Evolutionary conservation across 2,113 vertebrate species (phyloP), one percentile per base, ranked within the genome.

Genomic region (Mungos mungo): DNA sequence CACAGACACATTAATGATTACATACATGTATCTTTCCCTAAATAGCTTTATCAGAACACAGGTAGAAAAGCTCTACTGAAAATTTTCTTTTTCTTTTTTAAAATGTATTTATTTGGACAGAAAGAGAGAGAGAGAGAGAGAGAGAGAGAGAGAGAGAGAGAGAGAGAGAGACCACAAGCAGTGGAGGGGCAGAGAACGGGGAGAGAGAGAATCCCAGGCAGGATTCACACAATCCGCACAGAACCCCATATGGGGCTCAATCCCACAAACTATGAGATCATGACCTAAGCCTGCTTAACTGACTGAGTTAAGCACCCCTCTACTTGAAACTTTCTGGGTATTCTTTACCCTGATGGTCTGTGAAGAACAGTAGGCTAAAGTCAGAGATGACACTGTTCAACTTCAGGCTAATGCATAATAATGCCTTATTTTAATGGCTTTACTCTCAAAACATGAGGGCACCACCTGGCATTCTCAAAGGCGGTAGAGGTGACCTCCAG

Each of bases 401-500:
- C 82, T 87, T 93, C 50, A 84, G 65, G 29, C 19, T 96, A 96
- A 93, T 69, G 35, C 92, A 41, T 79, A 91, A 82, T 65, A 91
- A 88, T 25, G 81, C 7, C 45, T 83, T 45, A 72, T 33, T 86
- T 41, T 96, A 93, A 90, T 63, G 54, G 65, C 54, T 76, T 88
- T 97, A 66, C n/a, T 95, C 41, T 96, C 63, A 81, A 60, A 90
- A 79, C 10, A 97, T 45, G 35, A 29, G 93, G 90, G 15, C 33
- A 92, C 87, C 52, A 95, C 31, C 92, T 97, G 57, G 81, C 93
- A 97, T 14, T 93, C 47, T 71, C 66, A 18, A 35, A 45, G 66
- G 88, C 86, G 33, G 87, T 29, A 90, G 12, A 96, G 82, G 63
- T 96, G 81, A 95, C 54, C 63, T 97, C 38, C 38, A 18, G 25